Evolutionary conservation across 1,140 invertebrate species (phyloP), one percentile per base, ranked within the genome.

Genomic region (Aphaenogaster rudis): DNA sequence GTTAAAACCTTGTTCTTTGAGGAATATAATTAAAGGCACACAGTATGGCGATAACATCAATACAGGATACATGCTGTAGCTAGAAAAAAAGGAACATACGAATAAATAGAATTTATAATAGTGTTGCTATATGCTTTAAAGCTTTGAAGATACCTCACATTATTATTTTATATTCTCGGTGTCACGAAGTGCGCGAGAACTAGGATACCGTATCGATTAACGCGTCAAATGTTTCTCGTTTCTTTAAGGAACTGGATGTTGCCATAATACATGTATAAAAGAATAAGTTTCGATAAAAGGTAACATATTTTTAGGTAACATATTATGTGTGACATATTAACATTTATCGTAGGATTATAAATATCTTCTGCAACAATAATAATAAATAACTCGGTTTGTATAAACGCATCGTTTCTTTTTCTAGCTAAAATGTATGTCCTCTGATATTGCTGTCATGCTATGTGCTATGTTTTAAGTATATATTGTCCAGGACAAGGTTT

Each of bases 71-170:
- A 66, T 13, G 15, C 21, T 13, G 21, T 54, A 39, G 17, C 42
- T 39, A 52, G n/a, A 15, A 78, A 45, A 57, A 28, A 78, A 2
- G 36, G 42, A 76, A 76, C 11, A 3, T 77, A 77, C 2, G 50
- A 61, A 63, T 45, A 78, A 63, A 45, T 61, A 45, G 39, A 78
- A 63, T 78, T 78, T 78, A 15, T 28, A 45, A 77, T 78, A 33
- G 17, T 9, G 8, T 39, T 33, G 8, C 8, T 8, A 13, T 21
- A 59, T 28, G 13, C 2, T 21, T 74, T 54, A 61, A 77, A 28
- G n/a, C 39, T 77, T 61, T 61, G 54, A 77, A 42, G 8, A 42
- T 54, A 42, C 15, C 8, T 61, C 21, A 9, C 39, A 77, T 78
- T 28, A 78, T 78, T 78, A 78, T 78, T 78, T 77, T 15, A 77